Evolutionary conservation across 2,797 vertebrate species (phyloP).

Genomic region (Fistularia commersonii): DNA sequence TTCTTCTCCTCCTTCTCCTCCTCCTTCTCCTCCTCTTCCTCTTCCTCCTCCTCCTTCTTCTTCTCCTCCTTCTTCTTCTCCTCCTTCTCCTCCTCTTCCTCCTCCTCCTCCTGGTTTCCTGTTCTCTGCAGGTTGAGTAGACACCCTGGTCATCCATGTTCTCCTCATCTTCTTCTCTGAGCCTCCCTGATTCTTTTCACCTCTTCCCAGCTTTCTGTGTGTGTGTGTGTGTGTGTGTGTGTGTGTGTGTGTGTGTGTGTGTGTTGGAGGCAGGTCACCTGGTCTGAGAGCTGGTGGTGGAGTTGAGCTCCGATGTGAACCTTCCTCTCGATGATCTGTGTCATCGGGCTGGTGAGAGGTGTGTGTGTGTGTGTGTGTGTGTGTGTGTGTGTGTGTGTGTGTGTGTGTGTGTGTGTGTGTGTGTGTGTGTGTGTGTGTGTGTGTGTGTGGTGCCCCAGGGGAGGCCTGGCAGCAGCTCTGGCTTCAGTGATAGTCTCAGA

Average conservation of each 20-base stretch:
- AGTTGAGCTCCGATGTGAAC: conserved; percentile 62
- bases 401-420: too few relatives aligned
- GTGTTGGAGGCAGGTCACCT: conserved; percentile 55
- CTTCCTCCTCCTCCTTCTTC: too few relatives aligned
- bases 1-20: too few relatives aligned
- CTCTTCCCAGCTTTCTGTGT: conserved; percentile 20
- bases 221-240: conserved; percentile 25
- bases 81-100: too few relatives aligned
- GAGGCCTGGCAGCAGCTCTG: conserved; percentile 72
- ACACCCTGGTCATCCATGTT: too few relatives aligned
- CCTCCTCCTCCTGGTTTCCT: too few relatives aligned
- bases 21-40: too few relatives aligned
- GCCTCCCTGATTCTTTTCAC: too few relatives aligned
- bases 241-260: conserved; percentile 25
- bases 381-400: too few relatives aligned
- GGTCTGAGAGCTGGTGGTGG: conserved; percentile 54
- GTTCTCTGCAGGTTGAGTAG: too few relatives aligned
- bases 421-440: conserved; percentile 19
- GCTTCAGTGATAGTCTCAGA: conserved; percentile 70
- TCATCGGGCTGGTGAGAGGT: conserved; percentile 47
- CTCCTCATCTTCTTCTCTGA: too few relatives aligned
- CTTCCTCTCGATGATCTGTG: conserved; percentile 58
- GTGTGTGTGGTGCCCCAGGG: conserved; percentile 51
- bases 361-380: conserved; percentile 39
- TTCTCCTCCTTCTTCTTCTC: too few relatives aligned